Base-by-base conservation (phyloP, 2,113 vertebrate species). In the Platichthys stellatus region DNA sequence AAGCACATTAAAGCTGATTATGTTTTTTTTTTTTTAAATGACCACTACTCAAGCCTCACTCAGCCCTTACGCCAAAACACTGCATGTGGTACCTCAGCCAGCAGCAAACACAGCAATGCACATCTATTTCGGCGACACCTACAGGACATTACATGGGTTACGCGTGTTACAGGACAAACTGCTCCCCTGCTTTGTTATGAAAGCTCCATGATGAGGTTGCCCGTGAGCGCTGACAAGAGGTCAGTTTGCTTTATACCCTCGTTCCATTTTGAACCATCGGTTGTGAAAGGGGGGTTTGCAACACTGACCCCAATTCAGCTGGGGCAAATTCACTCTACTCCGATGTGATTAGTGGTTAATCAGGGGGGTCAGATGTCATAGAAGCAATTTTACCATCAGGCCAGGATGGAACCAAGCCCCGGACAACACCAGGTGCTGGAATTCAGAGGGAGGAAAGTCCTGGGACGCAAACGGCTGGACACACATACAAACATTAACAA, bases 371-470 rank as follows among this genome's bases (percentile, higher is more conserved):
- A 58, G 78, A 80, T 64, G 70, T 68, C 73, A 86, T 56, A 49
- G 72, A 81, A 69, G 76, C 78, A 76, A 69, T 89, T 94, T 94
- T 94, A 94, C 93, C 94, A 88, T 92, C 54, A 89, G 80, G 89
- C 86, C 72, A 51, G 86, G 89, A 73, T 85, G 82, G 81, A 92
- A 91, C 69, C 81, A 80, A 82, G 92, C 87, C 88, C 92, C 91
- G 72, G 90, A 90, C 79, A 92, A 92, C 85, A 88, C 74, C 86
- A 93, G 89, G 76, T 92, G 91, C 85, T 93, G 93, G 83, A 93
- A 82, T 79, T 94, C 93, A 90, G 86, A 70, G 88, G 89, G 80
- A 63, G 91, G 86, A 83, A 91, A 77, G 69, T 92, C 92, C 94
- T 92, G 88, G 72, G 85, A 90, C 84, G 85, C 74, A 88, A 85